Percentiles rank a stretch among this genome's conserved stretches.
These are phyloP conservation scores for Temnopleurus reevesii DNA, from an alignment of 53 echinoderm and acorn worm species.

Conservation along the genomic window DNA sequence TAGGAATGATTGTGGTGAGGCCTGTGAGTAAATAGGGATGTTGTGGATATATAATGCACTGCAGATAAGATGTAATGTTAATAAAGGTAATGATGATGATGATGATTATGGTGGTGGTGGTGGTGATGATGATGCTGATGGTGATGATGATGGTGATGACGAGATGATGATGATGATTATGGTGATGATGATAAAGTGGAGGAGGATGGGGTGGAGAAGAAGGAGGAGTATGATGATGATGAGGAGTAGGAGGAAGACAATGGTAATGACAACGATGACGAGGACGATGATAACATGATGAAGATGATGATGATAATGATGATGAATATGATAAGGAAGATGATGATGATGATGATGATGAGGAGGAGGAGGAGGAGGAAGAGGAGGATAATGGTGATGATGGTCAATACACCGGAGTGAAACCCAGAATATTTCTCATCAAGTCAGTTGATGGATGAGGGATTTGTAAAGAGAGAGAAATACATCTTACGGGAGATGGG, in stretches of 20 bases:
- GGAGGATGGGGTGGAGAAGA: no score
- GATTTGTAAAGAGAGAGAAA: conserved; percentile 19
- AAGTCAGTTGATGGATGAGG: conserved; percentile 23
- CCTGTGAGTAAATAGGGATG: background rate
- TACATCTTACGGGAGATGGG: conserved; percentile 15
- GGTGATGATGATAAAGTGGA: background rate
- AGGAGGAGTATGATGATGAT: no score
- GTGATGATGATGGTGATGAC: no score
- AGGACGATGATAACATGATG: background rate
- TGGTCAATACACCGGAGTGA: background rate
- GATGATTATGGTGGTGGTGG: no score
- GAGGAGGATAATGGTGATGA: no score
- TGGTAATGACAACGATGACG: background rate
- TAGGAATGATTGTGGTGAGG: conserved; percentile 8
- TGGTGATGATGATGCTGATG: no score
- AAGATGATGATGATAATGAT: background rate
- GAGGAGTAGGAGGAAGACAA: background rate
- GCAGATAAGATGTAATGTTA: background rate
- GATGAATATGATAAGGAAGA: background rate
- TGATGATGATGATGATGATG: background rate
- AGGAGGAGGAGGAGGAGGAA: no score
- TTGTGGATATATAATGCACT: background rate
- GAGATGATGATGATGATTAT: no score
- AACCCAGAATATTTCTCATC: background rate
- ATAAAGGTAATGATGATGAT: background rate